Conservation (phyloP, 2,797 vertebrate genomes). For the Aldrovandia affinis region DNA sequence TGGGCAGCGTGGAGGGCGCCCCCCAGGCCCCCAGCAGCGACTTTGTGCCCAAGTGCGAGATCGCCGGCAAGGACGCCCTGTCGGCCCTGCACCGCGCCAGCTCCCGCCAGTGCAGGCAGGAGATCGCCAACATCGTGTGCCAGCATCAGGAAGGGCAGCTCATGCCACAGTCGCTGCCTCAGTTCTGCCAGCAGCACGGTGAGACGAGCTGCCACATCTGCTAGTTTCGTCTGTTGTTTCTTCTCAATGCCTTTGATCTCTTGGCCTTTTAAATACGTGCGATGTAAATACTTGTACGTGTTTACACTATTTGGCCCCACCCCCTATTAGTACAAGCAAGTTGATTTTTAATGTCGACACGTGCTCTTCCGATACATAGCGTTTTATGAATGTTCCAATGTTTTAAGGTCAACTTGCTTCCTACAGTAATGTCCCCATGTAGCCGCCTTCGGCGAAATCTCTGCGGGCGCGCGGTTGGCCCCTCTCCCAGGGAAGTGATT, state of each 20-base stretch:
- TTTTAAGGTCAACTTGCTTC: not conserved
- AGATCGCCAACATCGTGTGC: conserved; percentile 93
- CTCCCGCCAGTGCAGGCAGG: conserved; percentile 89
- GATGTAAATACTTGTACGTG: not conserved
- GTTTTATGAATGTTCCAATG: not conserved
- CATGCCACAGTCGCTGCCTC: conserved; percentile 87
- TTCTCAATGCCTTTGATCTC: too few species aligned
- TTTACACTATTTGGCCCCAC: not conserved
- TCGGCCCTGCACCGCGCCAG: conserved; percentile 89
- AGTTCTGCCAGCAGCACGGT: conserved; percentile 90
- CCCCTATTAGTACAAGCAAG: not conserved
- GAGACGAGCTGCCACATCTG: conserved; percentile 48
- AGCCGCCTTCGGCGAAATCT: not conserved
- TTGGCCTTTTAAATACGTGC: not conserved
- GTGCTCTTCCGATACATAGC: not conserved
- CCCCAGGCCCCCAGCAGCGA: conserved; percentile 82
- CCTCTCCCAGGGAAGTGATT: not conserved
- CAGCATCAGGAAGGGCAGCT: conserved; percentile 88
- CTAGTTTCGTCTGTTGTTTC: not conserved
- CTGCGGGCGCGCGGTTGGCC: too few species aligned
- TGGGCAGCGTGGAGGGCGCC: conserved; percentile 91
- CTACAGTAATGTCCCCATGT: not conserved
- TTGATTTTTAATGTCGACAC: not conserved
- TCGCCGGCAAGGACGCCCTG: conserved; percentile 89
- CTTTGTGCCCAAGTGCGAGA: conserved; percentile 92